phyloP scores from a whole-genome alignment of 2,113 vertebrate genomes.

The Lucifuga dentata region DNA sequence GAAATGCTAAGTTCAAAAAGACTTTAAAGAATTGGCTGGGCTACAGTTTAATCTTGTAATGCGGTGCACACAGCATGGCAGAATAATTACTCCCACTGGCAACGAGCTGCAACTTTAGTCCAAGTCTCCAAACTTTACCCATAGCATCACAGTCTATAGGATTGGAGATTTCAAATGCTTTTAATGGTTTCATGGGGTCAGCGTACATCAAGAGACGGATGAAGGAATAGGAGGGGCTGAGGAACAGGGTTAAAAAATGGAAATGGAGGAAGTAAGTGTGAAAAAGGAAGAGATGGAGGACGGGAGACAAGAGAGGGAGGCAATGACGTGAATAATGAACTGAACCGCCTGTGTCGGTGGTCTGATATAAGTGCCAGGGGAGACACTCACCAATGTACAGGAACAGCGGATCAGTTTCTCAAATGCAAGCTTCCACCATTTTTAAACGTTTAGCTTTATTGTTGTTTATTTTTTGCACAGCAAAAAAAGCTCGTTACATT shows the following conservation, averaged over 20 bases:
- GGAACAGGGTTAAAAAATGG: slow-evolving; percentile 19
- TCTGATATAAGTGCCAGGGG: too few relatives aligned
- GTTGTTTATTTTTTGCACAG: too few relatives aligned
- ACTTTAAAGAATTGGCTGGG: slow-evolving; percentile 2
- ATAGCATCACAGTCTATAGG: not conserved
- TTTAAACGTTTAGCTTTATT: too few relatives aligned
- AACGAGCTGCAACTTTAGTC: slow-evolving; percentile 20
- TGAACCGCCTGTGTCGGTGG: too few relatives aligned
- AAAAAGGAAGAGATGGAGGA: slow-evolving; percentile 45
- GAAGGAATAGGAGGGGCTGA: slow-evolving; percentile 3
- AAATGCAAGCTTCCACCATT: too few relatives aligned
- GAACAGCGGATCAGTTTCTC: too few relatives aligned
- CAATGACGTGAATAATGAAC: slow-evolving; percentile 57
- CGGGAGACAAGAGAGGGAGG: slow-evolving; percentile 19
- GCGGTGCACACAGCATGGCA: not conserved
- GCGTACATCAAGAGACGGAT: slow-evolving; percentile 17
- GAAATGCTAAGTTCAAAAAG: not conserved
- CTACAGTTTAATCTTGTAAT: slow-evolving; percentile 18
- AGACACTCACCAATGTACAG: too few relatives aligned
- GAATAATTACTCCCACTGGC: not conserved
- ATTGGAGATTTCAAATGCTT: slow-evolving; percentile 42
- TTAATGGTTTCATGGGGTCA: slow-evolving; percentile 54
- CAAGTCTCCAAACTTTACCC: not conserved
- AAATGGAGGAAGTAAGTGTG: slow-evolving; percentile 35
- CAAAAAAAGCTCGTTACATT: too few relatives aligned